Conservation (phyloP, 1,140 invertebrate species). For the Arctopsyche grandis region DNA sequence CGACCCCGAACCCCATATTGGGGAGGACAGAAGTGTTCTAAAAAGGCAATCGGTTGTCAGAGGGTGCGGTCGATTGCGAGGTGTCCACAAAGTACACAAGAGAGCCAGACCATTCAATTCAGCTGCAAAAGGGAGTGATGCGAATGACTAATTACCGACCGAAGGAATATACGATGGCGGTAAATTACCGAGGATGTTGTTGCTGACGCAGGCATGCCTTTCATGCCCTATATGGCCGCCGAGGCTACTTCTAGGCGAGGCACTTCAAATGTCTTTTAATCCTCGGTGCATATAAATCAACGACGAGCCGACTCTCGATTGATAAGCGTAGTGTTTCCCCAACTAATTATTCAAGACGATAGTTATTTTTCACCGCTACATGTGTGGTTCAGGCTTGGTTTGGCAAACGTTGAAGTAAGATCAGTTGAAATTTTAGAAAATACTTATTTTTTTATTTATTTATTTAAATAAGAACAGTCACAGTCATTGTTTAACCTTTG, state of each 20-base stretch:
- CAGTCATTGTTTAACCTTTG: too few species aligned
- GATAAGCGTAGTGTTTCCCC: constrained; percentile 32
- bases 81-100: neutral
- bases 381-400: too few species aligned
- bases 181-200: constrained; percentile 40
- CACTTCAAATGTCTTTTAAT: constrained; percentile 33
- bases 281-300: constrained; percentile 35
- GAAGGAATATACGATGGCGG: constrained; percentile 7
- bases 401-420: too few species aligned
- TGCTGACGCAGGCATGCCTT: constrained; percentile 36
- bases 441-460: too few species aligned
- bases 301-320: constrained; percentile 26
- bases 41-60: neutral
- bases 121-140: constrained; percentile 35
- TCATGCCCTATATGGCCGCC: constrained; percentile 35
- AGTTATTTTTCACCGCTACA: neutral
- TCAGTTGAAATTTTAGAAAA: too few species aligned
- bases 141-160: constrained; percentile 42
- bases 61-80: constrained; percentile 8
- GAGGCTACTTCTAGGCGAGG: constrained; percentile 32
- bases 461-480: too few species aligned
- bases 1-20: too few species aligned
- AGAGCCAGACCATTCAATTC: constrained; percentile 25
- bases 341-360: constrained; percentile 19
- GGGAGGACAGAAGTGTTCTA: neutral